Conservation (phyloP, 2,888 invertebrate species). For the Masnerella sp. region DNA sequence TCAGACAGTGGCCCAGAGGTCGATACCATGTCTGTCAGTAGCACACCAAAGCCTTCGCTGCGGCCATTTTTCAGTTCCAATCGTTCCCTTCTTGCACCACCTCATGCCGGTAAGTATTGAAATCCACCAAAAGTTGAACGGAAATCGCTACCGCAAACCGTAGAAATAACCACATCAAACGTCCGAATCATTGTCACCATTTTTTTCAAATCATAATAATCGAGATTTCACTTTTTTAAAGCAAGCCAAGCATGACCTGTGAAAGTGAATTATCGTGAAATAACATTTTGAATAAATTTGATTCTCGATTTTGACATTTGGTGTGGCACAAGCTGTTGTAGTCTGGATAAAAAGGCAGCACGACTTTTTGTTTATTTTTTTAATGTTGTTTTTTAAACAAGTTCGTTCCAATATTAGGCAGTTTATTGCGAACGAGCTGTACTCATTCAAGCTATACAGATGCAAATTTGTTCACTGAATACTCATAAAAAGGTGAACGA, state of each 20-base stretch:
- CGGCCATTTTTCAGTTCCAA: slow-evolving; percentile 97
- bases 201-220: no score
- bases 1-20: slow-evolving; percentile 97
- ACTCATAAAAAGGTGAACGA: slow-evolving; percentile 14
- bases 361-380: background rate
- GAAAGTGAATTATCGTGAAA: no score
- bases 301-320: slow-evolving; percentile 3
- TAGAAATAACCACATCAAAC: slow-evolving; percentile 24
- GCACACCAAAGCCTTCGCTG: slow-evolving; percentile 97
- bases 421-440: slow-evolving; percentile 19
- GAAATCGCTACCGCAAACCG: slow-evolving; percentile 32
- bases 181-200: slow-evolving; percentile 3
- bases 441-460: slow-evolving; percentile 17
- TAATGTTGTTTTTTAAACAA: slow-evolving; percentile 5
- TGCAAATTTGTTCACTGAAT: background rate
- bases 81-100: slow-evolving; percentile 82
- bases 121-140: background rate
- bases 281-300: no score
- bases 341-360: slow-evolving; percentile 5
- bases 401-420: slow-evolving; percentile 23
- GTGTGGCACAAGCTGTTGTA: slow-evolving; percentile 21
- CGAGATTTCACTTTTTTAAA: no score
- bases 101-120: slow-evolving; percentile 72
- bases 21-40: slow-evolving; percentile 97
- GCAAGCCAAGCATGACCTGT: no score